Base-by-base conservation (phyloP, 2,113 vertebrate genomes). In the Halichoerus grypus region DNA sequence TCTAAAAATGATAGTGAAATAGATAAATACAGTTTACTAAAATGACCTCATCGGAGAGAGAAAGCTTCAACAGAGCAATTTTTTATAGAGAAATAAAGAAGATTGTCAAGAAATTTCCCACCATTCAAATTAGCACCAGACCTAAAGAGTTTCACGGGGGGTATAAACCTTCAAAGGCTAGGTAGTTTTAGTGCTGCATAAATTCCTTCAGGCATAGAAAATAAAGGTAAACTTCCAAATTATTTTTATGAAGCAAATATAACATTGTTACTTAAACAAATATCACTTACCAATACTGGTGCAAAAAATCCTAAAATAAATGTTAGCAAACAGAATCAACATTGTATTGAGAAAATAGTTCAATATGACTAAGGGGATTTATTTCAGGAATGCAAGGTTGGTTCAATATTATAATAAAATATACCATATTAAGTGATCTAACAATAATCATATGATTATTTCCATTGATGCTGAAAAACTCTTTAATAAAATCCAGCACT, bases 191-290 rank as follows among this genome's bases (percentile, higher is more conserved):
- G 80, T n/a, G 55, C 21, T 81, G 85, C 22, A 81, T 49, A 49
- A 93, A 81, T 91, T 93, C 46, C 24, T 91, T 76, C 31, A 72
- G 42, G 26, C 28, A 67, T 33, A 15, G 87, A 86, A 90, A 87
- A 94, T 90, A 80, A 95, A 97, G 6, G 69, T 51, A 51, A 83
- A 88, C 28, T 88, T 94, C 31, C 80, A 80, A 95, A 85, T 88
- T 77, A 67, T 91, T 88, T 97, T 96, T 85, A 79, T 77, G 87
- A 94, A 97, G 79, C 4, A 97, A 92, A 88, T 53, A 39, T 39
- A 81, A 81, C 59, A 89, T 14, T 61, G 72, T 85, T 86, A 42
- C 63, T 90, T 88, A 95, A 91, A 86, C 3, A 74, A 83, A 57
- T 51, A 80, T 24, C 33, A 67, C n/a, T 86, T 85, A 82, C 6